These are phyloP conservation scores for Cardinalis cardinalis DNA, from an alignment of 2,113 vertebrate genomes.

Conservation along the genomic window DNA sequence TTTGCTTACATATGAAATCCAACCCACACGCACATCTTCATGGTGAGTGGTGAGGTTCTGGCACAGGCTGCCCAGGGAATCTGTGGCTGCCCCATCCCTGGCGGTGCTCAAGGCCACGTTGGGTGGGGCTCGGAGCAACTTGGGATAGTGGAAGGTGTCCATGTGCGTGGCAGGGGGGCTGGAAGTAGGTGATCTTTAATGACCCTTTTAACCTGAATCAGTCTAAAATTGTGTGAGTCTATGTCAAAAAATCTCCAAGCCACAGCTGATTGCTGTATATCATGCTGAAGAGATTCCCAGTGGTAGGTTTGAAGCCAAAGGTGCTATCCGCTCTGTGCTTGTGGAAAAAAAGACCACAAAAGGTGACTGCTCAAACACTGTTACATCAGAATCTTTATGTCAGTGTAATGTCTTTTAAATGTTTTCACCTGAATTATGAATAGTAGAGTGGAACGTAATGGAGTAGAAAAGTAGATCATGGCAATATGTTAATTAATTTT, in stretches of 20 bases:
- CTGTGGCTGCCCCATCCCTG: background rate
- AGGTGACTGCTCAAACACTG: background rate
- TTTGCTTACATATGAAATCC: background rate
- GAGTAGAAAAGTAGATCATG: background rate
- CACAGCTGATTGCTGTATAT: background rate
- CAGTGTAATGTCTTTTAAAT: background rate
- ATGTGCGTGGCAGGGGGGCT: accelerated
- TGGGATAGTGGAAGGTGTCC: background rate
- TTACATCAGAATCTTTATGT: background rate
- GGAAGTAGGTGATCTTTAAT: background rate
- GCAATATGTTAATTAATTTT: background rate
- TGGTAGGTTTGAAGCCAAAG: background rate
- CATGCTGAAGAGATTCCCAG: background rate
- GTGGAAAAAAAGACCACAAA: background rate
- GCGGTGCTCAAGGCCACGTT: background rate
- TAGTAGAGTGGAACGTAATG: background rate
- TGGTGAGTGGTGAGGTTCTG: background rate
- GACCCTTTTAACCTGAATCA: background rate
- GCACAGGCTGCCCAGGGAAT: background rate
- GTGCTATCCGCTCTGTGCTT: background rate
- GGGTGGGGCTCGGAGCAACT: background rate
- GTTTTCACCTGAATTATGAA: background rate
- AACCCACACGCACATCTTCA: background rate
- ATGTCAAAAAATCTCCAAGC: background rate
- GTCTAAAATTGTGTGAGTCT: background rate